phyloP scores from a whole-genome alignment of 2,113 vertebrate species.

The Podarcis muralis region DNA sequence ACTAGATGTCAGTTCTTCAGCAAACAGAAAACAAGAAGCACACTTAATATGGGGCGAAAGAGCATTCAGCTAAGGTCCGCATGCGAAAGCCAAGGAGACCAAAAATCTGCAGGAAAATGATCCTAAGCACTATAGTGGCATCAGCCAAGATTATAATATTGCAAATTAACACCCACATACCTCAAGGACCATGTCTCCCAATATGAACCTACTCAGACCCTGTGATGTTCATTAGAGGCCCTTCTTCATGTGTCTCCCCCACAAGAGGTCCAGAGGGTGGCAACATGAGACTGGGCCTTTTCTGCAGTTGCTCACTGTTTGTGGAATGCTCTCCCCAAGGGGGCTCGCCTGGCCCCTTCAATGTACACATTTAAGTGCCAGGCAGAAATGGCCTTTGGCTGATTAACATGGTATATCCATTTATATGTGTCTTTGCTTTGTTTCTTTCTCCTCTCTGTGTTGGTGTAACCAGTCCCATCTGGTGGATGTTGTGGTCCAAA shows the following conservation, averaged over 20 bases:
- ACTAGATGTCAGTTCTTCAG: constrained; percentile 57
- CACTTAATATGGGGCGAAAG: background rate
- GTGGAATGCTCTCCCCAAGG: too few species aligned
- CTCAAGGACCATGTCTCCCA: background rate
- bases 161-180: background rate
- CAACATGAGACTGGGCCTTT: too few species aligned
- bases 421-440: background rate
- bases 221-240: too few species aligned
- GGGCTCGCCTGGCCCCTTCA: too few species aligned
- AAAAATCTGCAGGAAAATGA: constrained; percentile 43
- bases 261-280: too few species aligned
- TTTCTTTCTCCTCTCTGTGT: background rate
- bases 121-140: constrained; percentile 1
- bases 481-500: background rate
- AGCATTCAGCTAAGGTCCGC: constrained; percentile 57
- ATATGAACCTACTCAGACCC: too few species aligned
- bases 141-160: background rate
- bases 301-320: too few species aligned
- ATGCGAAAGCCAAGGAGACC: constrained; percentile 16
- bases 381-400: background rate
- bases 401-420: background rate
- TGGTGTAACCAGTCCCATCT: background rate
- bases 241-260: too few species aligned
- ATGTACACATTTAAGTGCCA: too few species aligned
- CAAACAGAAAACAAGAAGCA: constrained; percentile 55